Percentiles rank a stretch among this genome's conserved stretches.
phyloP scores from a whole-genome alignment of 2,797 vertebrate species.

The Acanthurus leucopareius region DNA sequence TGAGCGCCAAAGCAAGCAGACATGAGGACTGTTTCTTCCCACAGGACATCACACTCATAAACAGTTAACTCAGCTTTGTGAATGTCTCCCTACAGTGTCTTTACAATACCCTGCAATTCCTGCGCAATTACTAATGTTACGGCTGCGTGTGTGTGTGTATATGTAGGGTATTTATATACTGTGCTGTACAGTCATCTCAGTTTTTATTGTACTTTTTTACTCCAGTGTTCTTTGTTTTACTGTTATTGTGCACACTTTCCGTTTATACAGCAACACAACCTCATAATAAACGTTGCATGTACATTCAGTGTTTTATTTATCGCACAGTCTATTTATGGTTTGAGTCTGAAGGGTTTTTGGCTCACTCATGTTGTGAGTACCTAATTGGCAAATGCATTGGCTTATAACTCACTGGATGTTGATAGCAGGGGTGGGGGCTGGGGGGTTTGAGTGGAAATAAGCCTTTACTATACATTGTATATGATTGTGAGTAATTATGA shows the following conservation, averaged over 20 bases:
- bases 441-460: not conserved
- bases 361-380: not conserved
- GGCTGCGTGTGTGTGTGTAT: not conserved
- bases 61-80: conserved; percentile 7
- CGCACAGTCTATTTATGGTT: not conserved
- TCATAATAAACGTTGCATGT: no score
- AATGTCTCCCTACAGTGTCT: conserved; percentile 11
- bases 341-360: not conserved
- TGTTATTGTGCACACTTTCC: not conserved
- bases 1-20: conserved; percentile 27
- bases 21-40: conserved; percentile 21
- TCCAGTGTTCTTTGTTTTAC: not conserved
- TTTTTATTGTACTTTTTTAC: not conserved
- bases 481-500: not conserved
- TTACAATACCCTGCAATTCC: not conserved
- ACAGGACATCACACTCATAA: conserved; percentile 33
- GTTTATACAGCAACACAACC: not conserved
- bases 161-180: no score
- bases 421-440: not conserved
- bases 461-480: not conserved
- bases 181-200: no score
- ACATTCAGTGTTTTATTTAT: no score
- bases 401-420: not conserved
- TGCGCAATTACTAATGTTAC: not conserved
- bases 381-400: not conserved